phyloP scores from a whole-genome alignment of 2,797 vertebrate species.

The Epinephelus awoara region DNA sequence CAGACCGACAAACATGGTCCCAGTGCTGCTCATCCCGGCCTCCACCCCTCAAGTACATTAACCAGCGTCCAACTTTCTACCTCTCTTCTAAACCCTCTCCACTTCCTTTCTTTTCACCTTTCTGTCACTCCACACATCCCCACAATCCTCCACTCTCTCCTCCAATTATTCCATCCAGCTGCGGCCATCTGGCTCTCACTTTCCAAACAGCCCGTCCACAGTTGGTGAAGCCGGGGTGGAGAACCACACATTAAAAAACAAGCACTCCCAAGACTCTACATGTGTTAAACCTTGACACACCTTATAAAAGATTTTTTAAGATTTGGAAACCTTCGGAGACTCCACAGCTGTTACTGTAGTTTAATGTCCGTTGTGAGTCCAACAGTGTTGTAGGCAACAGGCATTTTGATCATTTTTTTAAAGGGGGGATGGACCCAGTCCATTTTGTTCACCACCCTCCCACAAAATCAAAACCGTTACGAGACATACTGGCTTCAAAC shows the following conservation, averaged over 20 bases:
- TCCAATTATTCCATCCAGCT: slow-evolving; percentile 47
- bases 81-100: slow-evolving; percentile 26
- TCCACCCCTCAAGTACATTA: slow-evolving; percentile 30
- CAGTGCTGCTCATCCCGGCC: slow-evolving; percentile 32
- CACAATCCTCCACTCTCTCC: not conserved
- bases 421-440: no score
- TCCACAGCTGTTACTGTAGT: slow-evolving; percentile 16
- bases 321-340: slow-evolving; percentile 20
- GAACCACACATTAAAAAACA: slow-evolving; percentile 42
- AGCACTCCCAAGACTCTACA: slow-evolving; percentile 23
- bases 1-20: slow-evolving; percentile 1
- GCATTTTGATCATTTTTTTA: no score
- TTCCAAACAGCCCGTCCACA: slow-evolving; percentile 37
- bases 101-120: slow-evolving; percentile 4
- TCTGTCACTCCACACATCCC: slow-evolving; percentile 14
- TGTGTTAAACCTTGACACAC: slow-evolving; percentile 21
- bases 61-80: slow-evolving; percentile 22
- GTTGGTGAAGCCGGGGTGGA: slow-evolving; percentile 52
- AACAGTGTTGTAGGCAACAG: not conserved
- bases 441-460: no score
- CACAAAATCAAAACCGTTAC: no score
- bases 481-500: no score
- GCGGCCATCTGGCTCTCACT: slow-evolving; percentile 50
- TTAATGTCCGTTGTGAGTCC: not conserved
- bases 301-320: slow-evolving; percentile 9